Evolutionary conservation across 2,888 invertebrate species (phyloP).

Genomic region (Agrenia bidenticulata): DNA sequence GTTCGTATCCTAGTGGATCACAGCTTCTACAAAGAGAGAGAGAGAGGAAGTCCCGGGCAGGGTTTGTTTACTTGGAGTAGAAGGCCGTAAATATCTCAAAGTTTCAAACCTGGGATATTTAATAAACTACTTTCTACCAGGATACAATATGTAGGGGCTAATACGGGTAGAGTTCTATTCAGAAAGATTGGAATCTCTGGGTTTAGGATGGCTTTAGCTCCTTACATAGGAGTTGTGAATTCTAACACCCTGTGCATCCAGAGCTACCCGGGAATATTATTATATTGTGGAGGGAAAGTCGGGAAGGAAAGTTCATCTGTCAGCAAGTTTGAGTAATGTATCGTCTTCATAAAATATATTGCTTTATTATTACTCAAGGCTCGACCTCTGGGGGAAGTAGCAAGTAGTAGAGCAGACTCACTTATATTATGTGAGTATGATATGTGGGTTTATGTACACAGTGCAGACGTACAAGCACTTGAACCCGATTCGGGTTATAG

Average conservation of each 20-base stretch:
- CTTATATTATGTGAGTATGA: too few species aligned
- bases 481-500: too few species aligned
- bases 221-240: background rate
- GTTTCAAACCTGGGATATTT: constrained; percentile 18
- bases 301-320: constrained; percentile 25
- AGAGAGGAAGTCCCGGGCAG: background rate
- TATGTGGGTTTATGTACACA: too few species aligned
- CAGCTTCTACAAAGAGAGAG: too few species aligned
- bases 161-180: too few species aligned
- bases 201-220: too few species aligned
- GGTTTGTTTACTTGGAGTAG: constrained; percentile 7
- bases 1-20: too few species aligned
- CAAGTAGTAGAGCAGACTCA: too few species aligned
- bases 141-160: background rate
- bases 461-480: too few species aligned
- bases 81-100: constrained; percentile 21
- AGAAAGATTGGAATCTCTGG: too few species aligned
- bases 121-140: constrained; percentile 19
- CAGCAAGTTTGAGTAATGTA: constrained; percentile 34
- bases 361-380: constrained; percentile 4
- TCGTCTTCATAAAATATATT: constrained; percentile 32
- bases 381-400: background rate
- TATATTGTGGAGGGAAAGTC: background rate
- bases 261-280: background rate
- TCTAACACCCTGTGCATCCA: background rate